phyloP scores from a whole-genome alignment of 2,113 vertebrate species.

The Trachemys scripta region DNA sequence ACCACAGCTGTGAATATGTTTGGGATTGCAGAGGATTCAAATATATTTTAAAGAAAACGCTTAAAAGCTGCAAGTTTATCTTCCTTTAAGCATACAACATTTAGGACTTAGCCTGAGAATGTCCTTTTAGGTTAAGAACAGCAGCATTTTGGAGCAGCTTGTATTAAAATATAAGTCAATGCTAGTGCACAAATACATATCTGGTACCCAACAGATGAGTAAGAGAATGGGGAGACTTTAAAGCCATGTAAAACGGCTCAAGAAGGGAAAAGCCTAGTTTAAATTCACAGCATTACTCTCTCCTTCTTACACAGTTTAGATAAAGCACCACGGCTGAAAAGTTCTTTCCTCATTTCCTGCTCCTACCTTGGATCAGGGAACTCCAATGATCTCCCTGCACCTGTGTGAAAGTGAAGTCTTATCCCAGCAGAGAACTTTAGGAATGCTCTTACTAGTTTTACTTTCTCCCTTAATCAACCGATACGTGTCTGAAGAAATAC shows the following conservation, averaged over 20 bases:
- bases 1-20: fast-evolving
- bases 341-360: fast-evolving
- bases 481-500: background rate
- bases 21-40: background rate
- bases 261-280: background rate
- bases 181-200: background rate
- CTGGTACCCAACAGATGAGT: background rate
- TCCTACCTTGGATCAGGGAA: background rate
- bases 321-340: background rate
- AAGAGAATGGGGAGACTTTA: background rate
- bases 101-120: background rate
- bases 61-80: fast-evolving
- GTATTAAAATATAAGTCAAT: background rate
- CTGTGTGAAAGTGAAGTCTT: fast-evolving
- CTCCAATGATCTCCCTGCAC: fast-evolving
- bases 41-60: fast-evolving
- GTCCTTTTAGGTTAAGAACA: background rate
- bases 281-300: background rate
- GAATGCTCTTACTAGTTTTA: background rate
- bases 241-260: background rate
- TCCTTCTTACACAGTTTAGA: background rate
- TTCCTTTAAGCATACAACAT: background rate
- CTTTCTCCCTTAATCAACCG: background rate
- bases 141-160: fast-evolving
- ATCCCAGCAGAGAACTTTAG: background rate